Percentiles rank a stretch among this genome's conserved stretches.
Evolutionary conservation across 2,888 invertebrate species (phyloP).

Genomic region (Andrena hattorfiana): DNA sequence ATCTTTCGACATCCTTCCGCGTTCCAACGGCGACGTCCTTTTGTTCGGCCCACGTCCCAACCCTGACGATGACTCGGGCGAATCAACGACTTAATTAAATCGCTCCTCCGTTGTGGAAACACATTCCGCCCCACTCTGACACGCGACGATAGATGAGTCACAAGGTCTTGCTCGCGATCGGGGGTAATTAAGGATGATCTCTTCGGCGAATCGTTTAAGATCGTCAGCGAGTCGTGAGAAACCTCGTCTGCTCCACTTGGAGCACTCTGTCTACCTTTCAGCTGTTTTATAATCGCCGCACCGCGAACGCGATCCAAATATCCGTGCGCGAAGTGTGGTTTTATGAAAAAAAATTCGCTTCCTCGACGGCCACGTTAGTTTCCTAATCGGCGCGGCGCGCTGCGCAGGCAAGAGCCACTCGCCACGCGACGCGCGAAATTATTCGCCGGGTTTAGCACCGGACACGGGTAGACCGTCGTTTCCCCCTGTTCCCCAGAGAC

Average conservation of each 20-base stretch:
- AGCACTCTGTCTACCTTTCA: background rate
- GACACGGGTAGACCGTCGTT: constrained; percentile 25
- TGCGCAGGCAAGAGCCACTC: too few species aligned
- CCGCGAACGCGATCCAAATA: background rate
- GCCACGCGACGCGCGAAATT: too few species aligned
- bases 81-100: constrained; percentile 69
- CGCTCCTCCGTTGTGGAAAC: constrained; percentile 42
- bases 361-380: background rate
- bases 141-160: constrained; percentile 47
- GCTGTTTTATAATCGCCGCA: too few species aligned
- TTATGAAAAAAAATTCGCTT: background rate
- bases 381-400: background rate
- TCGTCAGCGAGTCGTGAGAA: constrained; percentile 29
- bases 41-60: constrained; percentile 66
- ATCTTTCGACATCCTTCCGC: constrained; percentile 66
- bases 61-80: constrained; percentile 63
- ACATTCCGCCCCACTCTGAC: constrained; percentile 18
- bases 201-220: background rate
- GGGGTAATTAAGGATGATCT: constrained; percentile 49
- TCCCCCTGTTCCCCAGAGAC: constrained; percentile 6
- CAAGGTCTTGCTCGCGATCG: constrained; percentile 10
- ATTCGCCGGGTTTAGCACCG: constrained; percentile 4
- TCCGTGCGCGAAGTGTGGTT: background rate
- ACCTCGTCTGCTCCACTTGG: constrained; percentile 20
- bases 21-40: constrained; percentile 64